Percentiles rank a stretch among this genome's conserved stretches.
These are phyloP conservation scores for Pipistrellus pipistrellus DNA, from an alignment of 2,797 vertebrate species.

Conservation along the genomic window DNA sequence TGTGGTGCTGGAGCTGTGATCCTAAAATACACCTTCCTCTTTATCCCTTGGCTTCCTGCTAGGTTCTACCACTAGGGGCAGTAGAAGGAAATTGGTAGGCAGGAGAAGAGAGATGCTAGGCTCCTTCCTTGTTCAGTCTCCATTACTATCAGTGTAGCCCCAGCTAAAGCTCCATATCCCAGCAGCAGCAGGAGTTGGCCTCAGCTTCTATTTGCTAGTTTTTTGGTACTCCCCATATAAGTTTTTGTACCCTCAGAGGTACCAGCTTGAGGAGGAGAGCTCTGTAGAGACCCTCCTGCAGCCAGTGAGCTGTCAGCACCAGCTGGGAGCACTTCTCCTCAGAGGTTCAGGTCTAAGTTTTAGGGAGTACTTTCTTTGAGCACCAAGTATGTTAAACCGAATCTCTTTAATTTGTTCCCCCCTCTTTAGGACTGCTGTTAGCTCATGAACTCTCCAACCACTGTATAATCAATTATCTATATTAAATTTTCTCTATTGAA, in stretches of 20 bases:
- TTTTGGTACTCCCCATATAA: background rate
- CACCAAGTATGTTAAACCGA: background rate
- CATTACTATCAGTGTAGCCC: background rate
- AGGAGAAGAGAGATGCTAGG: background rate
- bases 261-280: background rate
- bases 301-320: background rate
- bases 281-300: background rate
- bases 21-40: background rate
- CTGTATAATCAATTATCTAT: background rate
- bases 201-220: background rate
- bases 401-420: background rate
- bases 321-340: background rate
- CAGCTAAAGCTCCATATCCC: accelerated
- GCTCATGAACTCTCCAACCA: background rate
- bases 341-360: background rate
- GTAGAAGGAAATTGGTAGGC: background rate
- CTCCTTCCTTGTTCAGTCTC: background rate
- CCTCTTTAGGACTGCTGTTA: background rate
- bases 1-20: background rate
- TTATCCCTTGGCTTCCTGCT: background rate
- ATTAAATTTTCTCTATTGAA: background rate
- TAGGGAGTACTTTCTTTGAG: background rate
- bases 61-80: background rate
- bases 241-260: background rate
- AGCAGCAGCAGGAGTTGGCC: background rate